Percentiles rank a stretch among this genome's conserved stretches.
These are phyloP conservation scores for Intellagama lesueurii DNA, from an alignment of 2,797 vertebrate species.

Conservation along the genomic window DNA sequence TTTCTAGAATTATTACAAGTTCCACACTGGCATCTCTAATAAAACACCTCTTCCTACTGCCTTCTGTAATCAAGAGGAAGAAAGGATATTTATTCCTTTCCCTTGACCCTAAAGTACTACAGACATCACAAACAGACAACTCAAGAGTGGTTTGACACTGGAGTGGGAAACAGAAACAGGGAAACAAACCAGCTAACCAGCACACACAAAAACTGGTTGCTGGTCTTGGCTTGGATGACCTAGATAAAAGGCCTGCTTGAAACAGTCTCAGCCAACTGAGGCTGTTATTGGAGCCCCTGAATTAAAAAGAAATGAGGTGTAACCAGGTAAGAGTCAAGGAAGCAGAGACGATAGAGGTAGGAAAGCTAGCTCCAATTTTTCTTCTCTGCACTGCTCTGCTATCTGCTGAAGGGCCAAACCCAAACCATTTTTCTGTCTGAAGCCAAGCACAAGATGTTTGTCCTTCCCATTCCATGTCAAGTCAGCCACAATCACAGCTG, in stretches of 20 bases:
- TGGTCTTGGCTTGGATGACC: background rate
- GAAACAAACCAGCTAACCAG: background rate
- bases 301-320: slow-evolving; percentile 32
- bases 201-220: background rate
- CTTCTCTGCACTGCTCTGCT: background rate
- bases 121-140: too few relatives aligned
- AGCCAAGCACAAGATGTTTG: too few relatives aligned
- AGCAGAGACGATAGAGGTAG: background rate
- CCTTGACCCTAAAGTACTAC: too few relatives aligned
- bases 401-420: background rate
- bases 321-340: background rate
- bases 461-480: too few relatives aligned
- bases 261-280: background rate
- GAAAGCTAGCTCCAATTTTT: too few relatives aligned
- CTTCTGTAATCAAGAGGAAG: too few relatives aligned
- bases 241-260: background rate
- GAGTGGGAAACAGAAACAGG: too few relatives aligned
- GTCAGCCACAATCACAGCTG: too few relatives aligned
- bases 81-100: too few relatives aligned
- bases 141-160: background rate
- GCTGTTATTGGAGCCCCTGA: background rate
- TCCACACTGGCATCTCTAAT: too few relatives aligned
- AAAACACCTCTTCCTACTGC: too few relatives aligned
- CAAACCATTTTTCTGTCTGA: background rate
- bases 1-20: too few relatives aligned